phyloP scores from a whole-genome alignment of 2,888 invertebrate species.

The Lithosia quadra region DNA sequence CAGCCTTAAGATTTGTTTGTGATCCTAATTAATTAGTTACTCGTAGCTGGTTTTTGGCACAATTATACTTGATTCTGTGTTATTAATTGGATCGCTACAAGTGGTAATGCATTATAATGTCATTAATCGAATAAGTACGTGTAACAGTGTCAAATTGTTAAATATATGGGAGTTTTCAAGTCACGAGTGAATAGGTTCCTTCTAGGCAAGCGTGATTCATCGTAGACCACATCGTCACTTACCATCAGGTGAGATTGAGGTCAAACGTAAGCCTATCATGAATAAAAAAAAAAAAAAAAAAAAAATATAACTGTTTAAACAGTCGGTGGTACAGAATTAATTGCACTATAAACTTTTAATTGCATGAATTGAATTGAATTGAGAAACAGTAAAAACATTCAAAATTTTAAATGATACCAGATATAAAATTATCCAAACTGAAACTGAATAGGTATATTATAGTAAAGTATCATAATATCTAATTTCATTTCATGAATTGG shows the following conservation, averaged over 20 bases:
- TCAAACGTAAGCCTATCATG: no score
- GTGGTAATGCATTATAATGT: constrained; percentile 19
- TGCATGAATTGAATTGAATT: constrained; percentile 6
- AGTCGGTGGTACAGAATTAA: constrained; percentile 10
- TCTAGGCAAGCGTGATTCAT: no score
- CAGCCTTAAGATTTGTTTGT: constrained; percentile 52
- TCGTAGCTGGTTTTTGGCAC: constrained; percentile 34
- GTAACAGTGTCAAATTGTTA: constrained; percentile 9
- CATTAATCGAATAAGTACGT: constrained; percentile 15
- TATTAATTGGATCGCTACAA: constrained; percentile 19
- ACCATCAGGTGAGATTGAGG: no score
- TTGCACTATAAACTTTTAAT: constrained; percentile 6
- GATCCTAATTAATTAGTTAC: constrained; percentile 45
- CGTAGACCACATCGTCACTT: no score
- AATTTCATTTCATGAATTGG: background rate
- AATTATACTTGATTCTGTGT: constrained; percentile 19
- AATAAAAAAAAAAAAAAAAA: no score
- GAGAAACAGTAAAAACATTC: background rate
- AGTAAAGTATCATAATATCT: background rate
- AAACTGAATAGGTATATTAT: background rate
- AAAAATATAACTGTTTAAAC: constrained; percentile 20
- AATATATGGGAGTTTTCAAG: no score
- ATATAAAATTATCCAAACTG: background rate
- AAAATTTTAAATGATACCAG: background rate
- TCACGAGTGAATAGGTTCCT: no score